phyloP scores from a whole-genome alignment of 1,140 invertebrate species.

The Stegodyphus mimosarum region DNA sequence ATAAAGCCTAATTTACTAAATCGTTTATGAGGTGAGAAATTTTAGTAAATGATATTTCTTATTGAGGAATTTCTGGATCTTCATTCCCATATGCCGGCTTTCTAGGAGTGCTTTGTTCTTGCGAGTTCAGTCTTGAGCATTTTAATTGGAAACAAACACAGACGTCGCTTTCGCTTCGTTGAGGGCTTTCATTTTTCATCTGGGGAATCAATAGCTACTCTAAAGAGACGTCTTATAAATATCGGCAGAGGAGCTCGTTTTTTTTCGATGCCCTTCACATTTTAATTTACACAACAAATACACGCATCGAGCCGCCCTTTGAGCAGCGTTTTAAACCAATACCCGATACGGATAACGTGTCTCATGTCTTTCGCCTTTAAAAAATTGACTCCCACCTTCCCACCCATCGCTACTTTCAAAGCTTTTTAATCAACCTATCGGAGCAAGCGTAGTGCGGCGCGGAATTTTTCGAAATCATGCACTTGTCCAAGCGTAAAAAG shows the following conservation, averaged over 20 bases:
- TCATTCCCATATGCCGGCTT: no score
- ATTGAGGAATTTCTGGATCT: no score
- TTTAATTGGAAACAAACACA: slow-evolving; percentile 33
- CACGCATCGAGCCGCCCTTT: slow-evolving; percentile 6
- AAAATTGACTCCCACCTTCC: slow-evolving; percentile 18
- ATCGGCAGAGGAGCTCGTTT: slow-evolving; percentile 21
- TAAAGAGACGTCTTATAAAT: slow-evolving; percentile 35
- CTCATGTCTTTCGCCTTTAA: slow-evolving; percentile 17
- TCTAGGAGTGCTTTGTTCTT: slow-evolving; percentile 9
- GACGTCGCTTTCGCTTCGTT: neutral
- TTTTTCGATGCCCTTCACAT: slow-evolving; percentile 28
- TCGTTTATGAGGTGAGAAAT: no score
- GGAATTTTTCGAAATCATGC: slow-evolving; percentile 27
- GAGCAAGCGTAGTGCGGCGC: slow-evolving; percentile 25
- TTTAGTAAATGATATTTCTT: no score
- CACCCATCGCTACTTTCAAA: slow-evolving; percentile 7
- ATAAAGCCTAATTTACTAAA: no score
- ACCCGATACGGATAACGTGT: slow-evolving; percentile 25
- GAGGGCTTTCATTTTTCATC: slow-evolving; percentile 39
- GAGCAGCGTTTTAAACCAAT: slow-evolving; percentile 27
- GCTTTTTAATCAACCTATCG: slow-evolving; percentile 45
- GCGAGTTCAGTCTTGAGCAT: neutral
- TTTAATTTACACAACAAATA: slow-evolving; percentile 46
- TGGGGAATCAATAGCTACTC: slow-evolving; percentile 27
- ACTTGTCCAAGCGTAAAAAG: slow-evolving; percentile 31